Base-by-base conservation (phyloP, 2,888 invertebrate genomes). In the Hedya salicella region DNA sequence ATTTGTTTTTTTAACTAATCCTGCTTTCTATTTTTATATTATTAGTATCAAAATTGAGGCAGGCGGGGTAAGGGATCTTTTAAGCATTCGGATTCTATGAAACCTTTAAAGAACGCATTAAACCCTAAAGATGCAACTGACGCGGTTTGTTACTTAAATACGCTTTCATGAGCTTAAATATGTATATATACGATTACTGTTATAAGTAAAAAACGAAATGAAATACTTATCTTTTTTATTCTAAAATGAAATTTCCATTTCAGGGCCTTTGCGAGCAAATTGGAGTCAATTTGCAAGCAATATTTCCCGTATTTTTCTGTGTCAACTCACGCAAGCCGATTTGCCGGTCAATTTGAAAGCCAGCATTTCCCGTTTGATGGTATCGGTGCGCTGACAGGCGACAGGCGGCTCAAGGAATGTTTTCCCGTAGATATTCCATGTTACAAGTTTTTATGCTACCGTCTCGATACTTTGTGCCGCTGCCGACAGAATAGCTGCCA, bases 261-360 rank as follows among this genome's bases (percentile, higher is more conserved):
- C 30, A 44, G 44, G 30, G 17, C 17, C 32, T 32, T 46, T 44
- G 16, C 9, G 17, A 42, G 46, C 32, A 46, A 32, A 57, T 57
- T 57, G 57, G 44, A 32, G 57, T 46, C 44, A 46, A 57, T 57
- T 57, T 57, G 57, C 32, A 46, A 46, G 57, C 44, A 57, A 57
- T 57, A 57, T 57, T 57, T 36, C 30, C n/a, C 36, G 44, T 53
- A 53, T 62, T 53, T 63, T 63, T 57, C 49, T 57, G 49, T 39
- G 60, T 42, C 48, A 30, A 36, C 50, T 52, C 59, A 65, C 66
- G 60, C 48, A 66, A 66, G 66, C 61, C 54, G 54, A 66, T 61
- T 66, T 66, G 61, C 66, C 61, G 66, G 54, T 61, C 66, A 66
- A 60, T 66, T 66, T 40, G 60, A 53, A 57, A 42, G 60, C 32